phyloP scores from a whole-genome alignment of 1,140 invertebrate genomes.

The Diachasma alloeum region DNA sequence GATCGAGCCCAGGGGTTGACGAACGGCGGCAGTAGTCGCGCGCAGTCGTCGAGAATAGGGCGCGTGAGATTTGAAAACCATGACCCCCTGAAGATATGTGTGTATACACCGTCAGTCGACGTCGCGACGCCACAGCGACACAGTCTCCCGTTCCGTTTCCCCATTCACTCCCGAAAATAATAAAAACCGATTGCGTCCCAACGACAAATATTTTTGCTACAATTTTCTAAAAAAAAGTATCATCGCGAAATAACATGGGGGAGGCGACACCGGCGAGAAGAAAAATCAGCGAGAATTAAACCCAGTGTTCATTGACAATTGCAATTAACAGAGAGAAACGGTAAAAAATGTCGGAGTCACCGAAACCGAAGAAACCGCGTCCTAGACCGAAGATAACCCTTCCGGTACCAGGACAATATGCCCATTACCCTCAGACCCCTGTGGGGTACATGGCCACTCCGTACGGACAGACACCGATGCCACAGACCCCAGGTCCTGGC shows the following conservation, averaged over 20 bases:
- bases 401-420: slow-evolving; percentile 63
- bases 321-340: background rate
- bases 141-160: background rate
- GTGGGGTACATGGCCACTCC: slow-evolving; percentile 54
- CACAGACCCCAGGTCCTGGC: slow-evolving; percentile 63
- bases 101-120: slow-evolving; percentile 16
- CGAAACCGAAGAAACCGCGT: slow-evolving; percentile 49
- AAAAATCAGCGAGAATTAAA: background rate
- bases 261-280: background rate
- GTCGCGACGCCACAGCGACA: slow-evolving; percentile 27
- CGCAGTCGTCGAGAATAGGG: slow-evolving; percentile 20
- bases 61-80: slow-evolving; percentile 28
- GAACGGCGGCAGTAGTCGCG: background rate
- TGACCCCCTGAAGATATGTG: background rate
- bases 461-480: slow-evolving; percentile 62
- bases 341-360: slow-evolving; percentile 51
- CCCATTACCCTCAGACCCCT: slow-evolving; percentile 53
- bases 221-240: background rate
- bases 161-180: background rate
- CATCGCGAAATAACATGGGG: background rate
- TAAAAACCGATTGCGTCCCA: background rate
- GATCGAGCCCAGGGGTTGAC: background rate
- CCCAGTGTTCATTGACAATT: background rate
- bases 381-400: slow-evolving; percentile 67
- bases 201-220: background rate